Evolutionary conservation across 2,113 vertebrate genomes (phyloP).

Genomic region (Saccopteryx bilineata): DNA sequence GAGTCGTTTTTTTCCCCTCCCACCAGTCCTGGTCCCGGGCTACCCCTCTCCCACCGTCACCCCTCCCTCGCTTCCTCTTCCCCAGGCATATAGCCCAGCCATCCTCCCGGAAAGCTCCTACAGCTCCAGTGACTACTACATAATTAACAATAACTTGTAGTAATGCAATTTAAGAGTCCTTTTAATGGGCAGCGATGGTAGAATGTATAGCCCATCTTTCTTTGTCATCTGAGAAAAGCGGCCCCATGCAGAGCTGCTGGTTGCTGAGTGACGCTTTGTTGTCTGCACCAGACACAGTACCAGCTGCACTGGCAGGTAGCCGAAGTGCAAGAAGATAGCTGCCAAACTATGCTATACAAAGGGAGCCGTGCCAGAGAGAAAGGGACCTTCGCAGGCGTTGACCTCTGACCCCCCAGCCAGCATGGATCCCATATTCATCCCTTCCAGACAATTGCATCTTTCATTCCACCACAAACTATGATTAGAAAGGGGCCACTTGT

Average conservation of each 20-base stretch:
- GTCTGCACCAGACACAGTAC: conserved; percentile 92
- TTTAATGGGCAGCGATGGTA: conserved; percentile 88
- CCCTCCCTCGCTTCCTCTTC: background rate
- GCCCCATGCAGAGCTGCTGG: conserved; percentile 91
- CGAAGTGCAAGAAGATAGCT: conserved; percentile 92
- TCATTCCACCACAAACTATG: conserved; percentile 93
- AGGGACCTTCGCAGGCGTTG: conserved; percentile 90
- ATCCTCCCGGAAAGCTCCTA: conserved; percentile 82
- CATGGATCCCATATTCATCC: conserved; percentile 95
- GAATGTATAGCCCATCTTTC: conserved; percentile 91
- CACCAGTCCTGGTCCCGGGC: background rate
- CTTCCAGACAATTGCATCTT: conserved; percentile 96
- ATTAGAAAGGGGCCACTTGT: conserved; percentile 88
- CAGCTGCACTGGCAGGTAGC: conserved; percentile 96
- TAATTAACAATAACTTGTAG: conserved; percentile 92
- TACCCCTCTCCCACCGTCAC: background rate
- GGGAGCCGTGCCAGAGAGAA: conserved; percentile 92
- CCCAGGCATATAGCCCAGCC: conserved; percentile 68
- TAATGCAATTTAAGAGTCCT: conserved; percentile 89
- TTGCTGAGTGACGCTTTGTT: conserved; percentile 94
- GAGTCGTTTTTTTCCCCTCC: background rate
- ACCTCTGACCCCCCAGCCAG: conserved; percentile 92
- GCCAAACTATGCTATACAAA: conserved; percentile 93
- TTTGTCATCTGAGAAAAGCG: conserved; percentile 92
- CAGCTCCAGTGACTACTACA: conserved; percentile 91